These are phyloP conservation scores for Chymomyza caudatula DNA, from an alignment of 2,888 invertebrate species.

Conservation along the genomic window DNA sequence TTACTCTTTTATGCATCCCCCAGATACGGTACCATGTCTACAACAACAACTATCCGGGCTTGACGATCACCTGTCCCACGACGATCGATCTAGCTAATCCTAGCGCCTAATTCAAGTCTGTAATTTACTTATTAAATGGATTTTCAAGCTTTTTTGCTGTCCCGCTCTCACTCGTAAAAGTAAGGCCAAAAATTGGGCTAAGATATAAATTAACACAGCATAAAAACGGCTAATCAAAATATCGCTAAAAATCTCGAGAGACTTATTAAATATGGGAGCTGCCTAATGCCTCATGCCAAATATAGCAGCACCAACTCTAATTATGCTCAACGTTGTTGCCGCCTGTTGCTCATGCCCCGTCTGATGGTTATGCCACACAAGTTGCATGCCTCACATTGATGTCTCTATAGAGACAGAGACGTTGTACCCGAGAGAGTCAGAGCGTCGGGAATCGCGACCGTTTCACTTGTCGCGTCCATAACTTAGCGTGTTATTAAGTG, in stretches of 20 bases:
- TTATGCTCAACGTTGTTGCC: conserved; percentile 53
- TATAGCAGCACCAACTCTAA: conserved; percentile 56
- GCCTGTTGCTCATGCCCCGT: conserved; percentile 50
- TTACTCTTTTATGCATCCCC: too few relatives aligned
- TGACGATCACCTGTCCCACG: too few relatives aligned
- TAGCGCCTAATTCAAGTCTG: too few relatives aligned
- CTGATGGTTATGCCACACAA: conserved; percentile 30
- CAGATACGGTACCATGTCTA: too few relatives aligned
- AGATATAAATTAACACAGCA: conserved; percentile 18
- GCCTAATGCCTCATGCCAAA: conserved; percentile 37
- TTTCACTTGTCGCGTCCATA: conserved; percentile 46
- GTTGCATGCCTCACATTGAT: conserved; percentile 60
- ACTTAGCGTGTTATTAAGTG: conserved; percentile 67
- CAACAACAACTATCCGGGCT: too few relatives aligned
- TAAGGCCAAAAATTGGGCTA: not conserved
- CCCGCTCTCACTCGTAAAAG: not conserved
- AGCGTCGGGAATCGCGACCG: conserved; percentile 16
- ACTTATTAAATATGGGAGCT: not conserved
- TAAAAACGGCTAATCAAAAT: conserved; percentile 32
- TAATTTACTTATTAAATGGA: too few relatives aligned
- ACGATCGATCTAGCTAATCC: too few relatives aligned
- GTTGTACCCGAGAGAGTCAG: not conserved
- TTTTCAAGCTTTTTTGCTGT: too few relatives aligned
- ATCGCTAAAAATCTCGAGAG: not conserved
- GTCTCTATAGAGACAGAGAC: conserved; percentile 46